phyloP scores from a whole-genome alignment of 1,140 invertebrate genomes.

The Euborellia annulipes region DNA sequence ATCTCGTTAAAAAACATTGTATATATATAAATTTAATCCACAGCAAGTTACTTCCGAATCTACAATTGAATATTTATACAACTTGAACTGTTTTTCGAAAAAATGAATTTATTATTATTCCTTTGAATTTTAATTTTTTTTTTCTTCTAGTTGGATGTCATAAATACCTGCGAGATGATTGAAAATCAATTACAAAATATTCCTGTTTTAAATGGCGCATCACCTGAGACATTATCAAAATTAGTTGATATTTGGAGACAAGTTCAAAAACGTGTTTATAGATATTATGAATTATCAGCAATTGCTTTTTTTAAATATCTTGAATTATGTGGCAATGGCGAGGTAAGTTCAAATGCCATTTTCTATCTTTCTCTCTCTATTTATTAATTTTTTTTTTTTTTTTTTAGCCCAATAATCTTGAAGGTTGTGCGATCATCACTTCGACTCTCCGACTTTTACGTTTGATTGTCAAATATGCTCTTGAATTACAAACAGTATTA shows the following conservation, averaged over 20 bases:
- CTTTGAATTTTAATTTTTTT: neutral
- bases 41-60: no score
- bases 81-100: no score
- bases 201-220: constrained; percentile 35
- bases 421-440: constrained; percentile 58
- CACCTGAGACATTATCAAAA: constrained; percentile 37
- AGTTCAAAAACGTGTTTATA: constrained; percentile 68
- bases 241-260: constrained; percentile 67
- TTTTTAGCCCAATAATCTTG: constrained; percentile 31
- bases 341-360: no score
- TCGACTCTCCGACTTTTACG: constrained; percentile 74
- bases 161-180: constrained; percentile 59
- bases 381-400: no score
- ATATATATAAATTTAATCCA: no score
- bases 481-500: constrained; percentile 72
- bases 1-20: no score
- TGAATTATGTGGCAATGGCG: constrained; percentile 43
- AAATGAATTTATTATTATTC: neutral
- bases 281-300: constrained; percentile 74
- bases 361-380: no score
- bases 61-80: no score
- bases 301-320: constrained; percentile 83
- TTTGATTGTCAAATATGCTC: constrained; percentile 83
- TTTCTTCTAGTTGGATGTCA: constrained; percentile 38
- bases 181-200: constrained; percentile 49